Evolutionary conservation across 2,113 vertebrate genomes (phyloP).

Genomic region (Podocnemis expansa): DNA sequence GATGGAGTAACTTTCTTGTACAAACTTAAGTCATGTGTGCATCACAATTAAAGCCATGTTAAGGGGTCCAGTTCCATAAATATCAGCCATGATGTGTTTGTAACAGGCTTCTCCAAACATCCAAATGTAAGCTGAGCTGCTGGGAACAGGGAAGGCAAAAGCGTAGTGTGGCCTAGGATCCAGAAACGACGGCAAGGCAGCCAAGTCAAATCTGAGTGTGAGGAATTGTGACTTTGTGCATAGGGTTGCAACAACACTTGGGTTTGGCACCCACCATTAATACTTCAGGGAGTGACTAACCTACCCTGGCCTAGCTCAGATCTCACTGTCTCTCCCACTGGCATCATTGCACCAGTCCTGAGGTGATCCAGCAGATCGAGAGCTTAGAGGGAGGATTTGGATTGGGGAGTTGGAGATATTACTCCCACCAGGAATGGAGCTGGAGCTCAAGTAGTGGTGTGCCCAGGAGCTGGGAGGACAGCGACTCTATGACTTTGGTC

Average conservation of each 20-base stretch:
- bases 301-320: not conserved
- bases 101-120: fast-evolving
- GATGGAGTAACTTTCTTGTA: not conserved
- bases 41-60: not conserved
- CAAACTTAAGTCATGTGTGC: not conserved
- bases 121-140: fast-evolving
- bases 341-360: not conserved
- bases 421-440: not conserved
- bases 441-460: not conserved
- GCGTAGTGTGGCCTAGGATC: not conserved
- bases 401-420: too few relatives aligned
- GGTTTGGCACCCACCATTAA: not conserved
- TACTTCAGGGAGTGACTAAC: not conserved
- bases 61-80: not conserved
- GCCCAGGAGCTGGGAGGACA: not conserved
- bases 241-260: not conserved
- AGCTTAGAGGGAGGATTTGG: not conserved
- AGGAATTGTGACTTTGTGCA: not conserved
- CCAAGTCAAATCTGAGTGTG: not conserved
- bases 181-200: not conserved
- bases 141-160: not conserved
- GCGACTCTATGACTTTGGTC: not conserved
- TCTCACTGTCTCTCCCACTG: not conserved
- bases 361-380: not conserved
- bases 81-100: not conserved